Base-by-base conservation (phyloP, 2,113 vertebrate genomes). In the Petrocephalus zakoni region DNA sequence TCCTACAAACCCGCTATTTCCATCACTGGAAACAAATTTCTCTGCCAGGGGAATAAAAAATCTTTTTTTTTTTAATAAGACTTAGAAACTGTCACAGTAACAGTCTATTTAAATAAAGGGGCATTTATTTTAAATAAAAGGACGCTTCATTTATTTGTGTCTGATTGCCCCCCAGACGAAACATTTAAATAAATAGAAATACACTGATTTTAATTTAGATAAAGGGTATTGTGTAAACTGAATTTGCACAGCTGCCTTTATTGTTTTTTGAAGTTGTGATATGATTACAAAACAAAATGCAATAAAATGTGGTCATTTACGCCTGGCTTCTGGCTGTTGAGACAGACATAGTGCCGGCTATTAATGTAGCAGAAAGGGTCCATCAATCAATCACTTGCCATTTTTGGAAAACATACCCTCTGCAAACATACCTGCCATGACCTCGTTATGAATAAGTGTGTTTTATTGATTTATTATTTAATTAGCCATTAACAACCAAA, bases 121-220 rank as follows among this genome's bases (percentile, higher is more conserved):
- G 81, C 42, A 83, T 9, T n/a, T 49, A 0, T 83, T 83, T 22
- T 0, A 42, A 22, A n/a, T 83, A 13, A 49, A 68, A 68, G 61
- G 8, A n/a, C 9, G 25, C 29, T 49, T 46, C 22, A 49, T n/a
- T 49, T 9, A 21, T 21, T 21, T 9, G 34, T 47, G 22, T 42
- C 42, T 42, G 42, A 42, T 42, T 42, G 42, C 42, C 46, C 47
- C 37, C 2, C 42, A 49, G 37, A 49, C 19, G 37, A 19, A 82
- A 82, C 34, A 83, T 83, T 64, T 4, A 49, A 46, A 49, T 83
- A 42, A 83, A 83, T 42, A 83, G 47, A 46, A 49, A 22, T 4
- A 83, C 42, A 83, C 46, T n/a, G 46, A 83, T 83, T 83, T n/a
- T 46, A 83, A 83, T 83, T 83, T 49, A 83, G 81, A 49, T 83